Conservation (phyloP, 2,797 vertebrate species). For the Eleutherodactylus coqui region DNA sequence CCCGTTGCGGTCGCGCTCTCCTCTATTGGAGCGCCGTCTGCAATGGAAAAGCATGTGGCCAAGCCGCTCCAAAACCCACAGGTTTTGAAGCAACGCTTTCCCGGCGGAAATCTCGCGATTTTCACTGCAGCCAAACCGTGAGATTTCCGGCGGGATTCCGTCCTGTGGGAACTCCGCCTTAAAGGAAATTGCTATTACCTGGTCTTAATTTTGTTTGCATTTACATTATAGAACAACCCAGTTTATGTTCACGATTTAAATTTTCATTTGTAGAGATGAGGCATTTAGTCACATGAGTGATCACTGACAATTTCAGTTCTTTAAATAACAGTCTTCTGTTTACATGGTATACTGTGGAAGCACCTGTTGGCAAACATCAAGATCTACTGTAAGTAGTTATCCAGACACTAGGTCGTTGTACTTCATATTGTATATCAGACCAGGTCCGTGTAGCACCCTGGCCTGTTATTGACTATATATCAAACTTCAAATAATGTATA, state of each 20-base stretch:
- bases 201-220: no score
- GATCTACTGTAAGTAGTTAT: not conserved
- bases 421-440: not conserved
- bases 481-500: no score
- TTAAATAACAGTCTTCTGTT: not conserved
- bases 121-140: no score
- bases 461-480: not conserved
- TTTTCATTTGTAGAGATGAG: not conserved
- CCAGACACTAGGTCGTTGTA: not conserved
- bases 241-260: not conserved
- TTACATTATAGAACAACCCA: not conserved
- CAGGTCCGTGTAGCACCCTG: not conserved
- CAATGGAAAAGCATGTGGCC: no score
- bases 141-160: no score
- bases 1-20: no score
- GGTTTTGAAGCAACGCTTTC: no score
- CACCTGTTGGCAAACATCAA: not conserved
- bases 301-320: conserved; percentile 21
- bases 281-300: conserved; percentile 15
- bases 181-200: no score
- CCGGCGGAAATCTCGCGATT: no score
- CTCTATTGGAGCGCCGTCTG: no score
- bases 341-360: not conserved
- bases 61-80: no score
- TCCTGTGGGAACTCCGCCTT: no score